Evolutionary conservation across 2,113 vertebrate species (phyloP), one percentile per base, ranked within the genome.

Genomic region (Sigmodon hispidus): DNA sequence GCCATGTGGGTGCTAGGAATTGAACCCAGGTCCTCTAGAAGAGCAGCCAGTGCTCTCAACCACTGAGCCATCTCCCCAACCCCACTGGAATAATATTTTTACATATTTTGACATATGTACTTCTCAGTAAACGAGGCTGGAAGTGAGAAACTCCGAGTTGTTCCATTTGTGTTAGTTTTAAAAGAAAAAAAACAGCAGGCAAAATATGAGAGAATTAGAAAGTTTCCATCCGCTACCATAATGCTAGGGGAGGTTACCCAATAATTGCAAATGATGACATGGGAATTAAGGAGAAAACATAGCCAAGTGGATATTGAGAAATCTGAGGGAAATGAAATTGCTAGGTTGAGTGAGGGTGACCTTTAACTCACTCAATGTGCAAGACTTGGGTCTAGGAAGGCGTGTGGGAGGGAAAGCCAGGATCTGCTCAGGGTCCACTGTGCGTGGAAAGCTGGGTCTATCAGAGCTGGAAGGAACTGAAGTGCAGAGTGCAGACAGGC

Each of bases 281-380:
- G 67, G 77, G 72, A 83, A 91, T 83, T 57, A 34, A 75, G 65
- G 77, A 34, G 65, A n/a, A 43, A 91, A 69, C 45, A 69, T 84
- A 77, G 93, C 69, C 92, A 89, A 89, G 22, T 65, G 73, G 57
- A 29, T 59, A 19, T 87, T 95, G 93, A 72, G 96, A 94, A 96
- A 95, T 84, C 57, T 1, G 17, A 93, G 92, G 89, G 84, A 89
- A 96, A 83, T 85, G n/a, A 77, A 75, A 81, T 57, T 26, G 55
- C 63, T 50, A 40, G 76, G 52, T 45, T 40, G 89, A 63, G 89
- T 17, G 31, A 61, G 43, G 31, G 52, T 91, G 87, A 90, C 73
- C 91, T 88, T 93, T 69, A 76, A 43, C 81, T 93, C 93, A 45
- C 9, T 89, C 52, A 76, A 2, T 50, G 26, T 24, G 59, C 40